Evolutionary conservation across 2,888 invertebrate species (phyloP).

Genomic region (Torymus tubicola): DNA sequence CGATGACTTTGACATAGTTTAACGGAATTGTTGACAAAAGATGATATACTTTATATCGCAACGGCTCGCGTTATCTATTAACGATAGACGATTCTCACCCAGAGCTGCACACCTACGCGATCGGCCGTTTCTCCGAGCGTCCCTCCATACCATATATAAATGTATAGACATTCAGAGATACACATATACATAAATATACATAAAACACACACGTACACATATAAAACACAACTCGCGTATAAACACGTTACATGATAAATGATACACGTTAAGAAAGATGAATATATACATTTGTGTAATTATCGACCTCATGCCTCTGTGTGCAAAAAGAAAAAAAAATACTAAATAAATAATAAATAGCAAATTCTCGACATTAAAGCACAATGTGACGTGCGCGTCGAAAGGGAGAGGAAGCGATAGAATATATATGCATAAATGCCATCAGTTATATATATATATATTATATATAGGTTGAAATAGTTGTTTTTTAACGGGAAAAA

Average conservation of each 20-base stretch:
- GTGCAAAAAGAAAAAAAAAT: constrained; percentile 21
- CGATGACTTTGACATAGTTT: constrained; percentile 41
- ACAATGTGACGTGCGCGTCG: background rate
- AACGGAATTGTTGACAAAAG: constrained; percentile 38
- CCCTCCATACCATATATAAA: background rate
- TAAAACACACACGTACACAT: background rate
- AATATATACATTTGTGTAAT: constrained; percentile 53
- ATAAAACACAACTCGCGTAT: constrained; percentile 5
- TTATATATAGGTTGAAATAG: constrained; percentile 26
- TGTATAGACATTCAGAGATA: constrained; percentile 12
- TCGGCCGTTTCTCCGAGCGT: constrained; percentile 37
- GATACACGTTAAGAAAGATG: background rate
- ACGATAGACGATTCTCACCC: too few species aligned
- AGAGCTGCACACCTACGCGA: background rate
- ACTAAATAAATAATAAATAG: background rate
- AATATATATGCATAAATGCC: constrained; percentile 7
- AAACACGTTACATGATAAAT: constrained; percentile 24
- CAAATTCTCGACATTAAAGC: constrained; percentile 8
- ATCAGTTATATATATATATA: background rate
- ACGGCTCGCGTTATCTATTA: background rate
- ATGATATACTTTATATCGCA: constrained; percentile 28
- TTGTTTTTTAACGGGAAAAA: constrained; percentile 40
- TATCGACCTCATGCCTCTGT: constrained; percentile 52
- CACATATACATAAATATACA: background rate
- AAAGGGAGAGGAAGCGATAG: background rate